phyloP scores from a whole-genome alignment of 64 coral and sea anemone genomes.

The Pocillopora damicornis region DNA sequence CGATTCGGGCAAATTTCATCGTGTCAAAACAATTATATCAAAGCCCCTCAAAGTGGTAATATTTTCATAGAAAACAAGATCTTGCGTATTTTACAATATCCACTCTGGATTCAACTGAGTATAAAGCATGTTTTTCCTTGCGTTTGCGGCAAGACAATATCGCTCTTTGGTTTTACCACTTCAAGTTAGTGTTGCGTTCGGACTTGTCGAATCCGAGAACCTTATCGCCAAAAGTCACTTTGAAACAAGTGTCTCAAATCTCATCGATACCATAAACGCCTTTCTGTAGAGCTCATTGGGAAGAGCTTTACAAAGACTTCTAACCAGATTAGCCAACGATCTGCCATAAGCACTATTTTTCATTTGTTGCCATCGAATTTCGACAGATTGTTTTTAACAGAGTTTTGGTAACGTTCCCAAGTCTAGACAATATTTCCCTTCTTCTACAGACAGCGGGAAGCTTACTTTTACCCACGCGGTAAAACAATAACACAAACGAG shows the following conservation, averaged over 20 bases:
- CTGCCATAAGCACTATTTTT: not conserved
- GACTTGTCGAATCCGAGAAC: not conserved
- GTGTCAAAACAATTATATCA: not conserved
- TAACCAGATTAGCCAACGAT: not conserved
- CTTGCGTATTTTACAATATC: not conserved
- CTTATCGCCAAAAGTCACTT: not conserved
- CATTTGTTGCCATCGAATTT: not conserved
- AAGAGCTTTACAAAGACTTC: not conserved
- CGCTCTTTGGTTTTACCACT: not conserved
- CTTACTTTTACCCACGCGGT: not conserved
- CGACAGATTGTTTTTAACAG: not conserved
- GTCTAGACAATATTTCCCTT: not conserved
- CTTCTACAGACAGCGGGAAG: not conserved
- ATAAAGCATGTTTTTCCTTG: not conserved
- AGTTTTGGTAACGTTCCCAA: not conserved
- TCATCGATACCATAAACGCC: not conserved
- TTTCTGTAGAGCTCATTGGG: not conserved
- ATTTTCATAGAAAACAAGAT: conserved; percentile 4
- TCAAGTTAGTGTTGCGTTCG: not conserved
- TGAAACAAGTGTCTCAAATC: not conserved
- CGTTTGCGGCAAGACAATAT: conserved; percentile 8
- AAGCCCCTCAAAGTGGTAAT: not conserved
- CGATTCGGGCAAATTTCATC: not conserved
- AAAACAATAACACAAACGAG: not conserved
- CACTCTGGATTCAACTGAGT: not conserved